Evolutionary conservation across 1,140 invertebrate species (phyloP), one percentile per base, ranked within the genome.

Genomic region (Neodiprion pinetum): DNA sequence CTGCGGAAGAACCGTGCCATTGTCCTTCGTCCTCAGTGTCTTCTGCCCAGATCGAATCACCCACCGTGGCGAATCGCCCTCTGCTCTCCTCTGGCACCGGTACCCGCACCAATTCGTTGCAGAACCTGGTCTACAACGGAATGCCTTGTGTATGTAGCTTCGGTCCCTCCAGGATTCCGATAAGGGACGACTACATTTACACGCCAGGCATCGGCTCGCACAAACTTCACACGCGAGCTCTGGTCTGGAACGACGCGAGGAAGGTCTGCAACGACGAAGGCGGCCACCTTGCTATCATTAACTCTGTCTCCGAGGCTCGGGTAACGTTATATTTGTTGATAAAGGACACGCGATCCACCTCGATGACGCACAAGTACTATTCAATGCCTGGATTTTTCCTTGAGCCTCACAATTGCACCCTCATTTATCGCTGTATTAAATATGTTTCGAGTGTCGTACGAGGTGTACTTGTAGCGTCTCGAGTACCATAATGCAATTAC

Each of bases 201-300:
- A 81, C 75, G 17, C 71, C 73, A 0, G 84, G 84, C 14, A 72
- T 85, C 21, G 86, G 87, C 5, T 80, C 76, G 7, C 83, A 87
- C 73, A 88, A 88, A 77, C 73, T 88, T 12, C 86, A 87, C 70
- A 85, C 83, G 1, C 80, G 80, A 28, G 83, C 84, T 10, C 73
- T 74, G 17, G 82, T 73, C 1, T 87, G 87, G 84, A 88, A 88
- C 72, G 80, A 85, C 0, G 87, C 86, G 1, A 79, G 85, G 48
- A 85, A 85, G 70, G 75, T 82, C 21, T 88, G 86, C 74, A 86
- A 80, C 72, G 82, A 86, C 40, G 85, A 87, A 75, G 86, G 85
- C 14, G 87, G 80, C 28, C 84, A 89, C 74, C 81, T 89, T 10
- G 84, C 85, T 9, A 79, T 89, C n/a, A 78, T 88, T 65, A 85